These are phyloP conservation scores for Encarsia formosa DNA, from an alignment of 2,888 invertebrate species.

Conservation along the genomic window DNA sequence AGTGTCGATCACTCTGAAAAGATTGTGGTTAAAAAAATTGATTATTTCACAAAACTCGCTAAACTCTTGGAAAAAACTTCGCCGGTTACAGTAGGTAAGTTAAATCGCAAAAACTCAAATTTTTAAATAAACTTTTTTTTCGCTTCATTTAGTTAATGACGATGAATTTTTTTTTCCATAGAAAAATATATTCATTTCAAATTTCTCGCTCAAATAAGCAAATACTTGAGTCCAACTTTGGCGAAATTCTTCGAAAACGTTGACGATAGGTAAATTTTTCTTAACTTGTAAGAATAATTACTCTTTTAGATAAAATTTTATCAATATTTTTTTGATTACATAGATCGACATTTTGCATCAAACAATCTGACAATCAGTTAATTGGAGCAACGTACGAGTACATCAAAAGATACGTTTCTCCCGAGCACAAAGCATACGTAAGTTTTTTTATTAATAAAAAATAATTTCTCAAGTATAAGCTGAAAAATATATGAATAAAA, in stretches of 20 bases:
- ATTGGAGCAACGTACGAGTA: conserved; percentile 21
- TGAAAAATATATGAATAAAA: background rate
- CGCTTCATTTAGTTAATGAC: background rate
- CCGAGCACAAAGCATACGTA: conserved; percentile 18
- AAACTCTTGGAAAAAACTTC: conserved; percentile 13
- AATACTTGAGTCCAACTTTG: conserved; percentile 17
- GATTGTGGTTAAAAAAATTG: conserved; percentile 11
- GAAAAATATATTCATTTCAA: conserved; percentile 23
- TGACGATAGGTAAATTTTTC: conserved; percentile 2
- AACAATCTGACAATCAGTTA: conserved; percentile 16
- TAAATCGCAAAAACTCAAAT: background rate
- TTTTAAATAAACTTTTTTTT: background rate
- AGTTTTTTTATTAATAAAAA: conserved; percentile 1
- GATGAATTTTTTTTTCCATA: background rate
- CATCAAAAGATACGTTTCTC: conserved; percentile 20
- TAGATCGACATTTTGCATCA: conserved; percentile 23
- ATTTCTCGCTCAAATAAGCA: conserved; percentile 20
- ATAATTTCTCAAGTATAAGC: background rate
- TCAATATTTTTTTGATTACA: background rate
- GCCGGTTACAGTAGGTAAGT: conserved; percentile 10
- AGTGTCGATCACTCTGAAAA: background rate
- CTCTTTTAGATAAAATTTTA: background rate
- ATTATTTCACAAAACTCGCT: conserved; percentile 15
- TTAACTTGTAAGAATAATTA: too few species aligned
- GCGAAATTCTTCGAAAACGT: conserved; percentile 18